phyloP scores from a whole-genome alignment of 2,888 invertebrate genomes.

The Synanthedon formicaeformis region DNA sequence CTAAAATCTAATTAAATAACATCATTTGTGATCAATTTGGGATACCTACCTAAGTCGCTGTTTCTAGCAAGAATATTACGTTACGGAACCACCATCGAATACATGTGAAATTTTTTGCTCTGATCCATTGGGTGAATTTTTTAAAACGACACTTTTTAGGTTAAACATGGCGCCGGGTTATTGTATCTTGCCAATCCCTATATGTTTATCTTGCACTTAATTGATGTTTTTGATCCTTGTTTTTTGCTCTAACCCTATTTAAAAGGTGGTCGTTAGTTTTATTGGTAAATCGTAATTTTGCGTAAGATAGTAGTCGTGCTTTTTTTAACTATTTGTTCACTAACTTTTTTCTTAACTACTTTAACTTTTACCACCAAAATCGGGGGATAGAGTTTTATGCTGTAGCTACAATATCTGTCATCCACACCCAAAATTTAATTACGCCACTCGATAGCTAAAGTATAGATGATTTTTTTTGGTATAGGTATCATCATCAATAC shows the following conservation, averaged over 20 bases:
- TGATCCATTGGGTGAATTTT: slow-evolving; percentile 16
- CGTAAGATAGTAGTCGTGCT: slow-evolving; percentile 38
- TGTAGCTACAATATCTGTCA: too few species aligned
- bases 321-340: not conserved
- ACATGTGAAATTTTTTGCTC: not conserved
- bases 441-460: too few species aligned
- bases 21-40: too few species aligned
- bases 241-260: not conserved
- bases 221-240: slow-evolving; percentile 41
- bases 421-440: too few species aligned
- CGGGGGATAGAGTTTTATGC: too few species aligned
- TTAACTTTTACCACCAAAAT: too few species aligned
- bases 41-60: too few species aligned
- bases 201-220: slow-evolving; percentile 36
- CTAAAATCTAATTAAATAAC: too few species aligned
- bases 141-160: slow-evolving; percentile 15
- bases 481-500: too few species aligned
- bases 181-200: slow-evolving; percentile 8
- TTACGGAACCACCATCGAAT: not conserved
- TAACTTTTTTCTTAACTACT: too few species aligned
- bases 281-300: slow-evolving; percentile 11
- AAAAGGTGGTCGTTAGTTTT: not conserved
- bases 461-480: too few species aligned
- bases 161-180: slow-evolving; percentile 9
- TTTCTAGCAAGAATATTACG: too few species aligned